Evolutionary conservation across 2,888 invertebrate species (phyloP).

Genomic region (Blastobasis adustella): DNA sequence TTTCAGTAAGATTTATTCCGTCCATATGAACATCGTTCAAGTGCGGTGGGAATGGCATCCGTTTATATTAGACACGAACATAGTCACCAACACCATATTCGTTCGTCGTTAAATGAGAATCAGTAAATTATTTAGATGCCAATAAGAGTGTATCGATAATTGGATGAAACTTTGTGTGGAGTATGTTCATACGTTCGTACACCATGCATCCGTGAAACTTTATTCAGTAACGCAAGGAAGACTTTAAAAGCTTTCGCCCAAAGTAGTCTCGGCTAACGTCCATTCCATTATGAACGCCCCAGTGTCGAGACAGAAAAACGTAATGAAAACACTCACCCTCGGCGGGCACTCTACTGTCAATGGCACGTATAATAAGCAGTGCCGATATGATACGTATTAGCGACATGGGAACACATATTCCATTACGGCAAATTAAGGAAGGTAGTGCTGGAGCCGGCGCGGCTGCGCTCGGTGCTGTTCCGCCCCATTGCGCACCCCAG

Average conservation of each 20-base stretch:
- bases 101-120: too few relatives aligned
- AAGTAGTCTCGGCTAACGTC: constrained; percentile 64
- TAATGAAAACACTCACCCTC: background rate
- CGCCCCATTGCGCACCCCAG: constrained; percentile 61
- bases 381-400: too few relatives aligned
- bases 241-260: constrained; percentile 57
- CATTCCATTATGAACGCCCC: constrained; percentile 36
- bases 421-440: too few relatives aligned
- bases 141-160: background rate
- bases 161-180: too few relatives aligned
- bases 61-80: too few relatives aligned
- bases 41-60: too few relatives aligned
- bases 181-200: too few relatives aligned
- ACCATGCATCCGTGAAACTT: too few relatives aligned
- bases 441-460: too few relatives aligned
- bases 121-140: background rate
- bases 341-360: background rate
- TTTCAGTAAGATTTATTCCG: background rate
- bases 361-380: background rate
- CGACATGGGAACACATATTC: background rate
- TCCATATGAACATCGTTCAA: too few relatives aligned
- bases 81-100: too few relatives aligned
- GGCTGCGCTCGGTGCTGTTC: constrained; percentile 18
- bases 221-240: constrained; percentile 34
- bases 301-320: too few relatives aligned